phyloP scores from a whole-genome alignment of 2,888 invertebrate species.

The Cantharis lateralis region DNA sequence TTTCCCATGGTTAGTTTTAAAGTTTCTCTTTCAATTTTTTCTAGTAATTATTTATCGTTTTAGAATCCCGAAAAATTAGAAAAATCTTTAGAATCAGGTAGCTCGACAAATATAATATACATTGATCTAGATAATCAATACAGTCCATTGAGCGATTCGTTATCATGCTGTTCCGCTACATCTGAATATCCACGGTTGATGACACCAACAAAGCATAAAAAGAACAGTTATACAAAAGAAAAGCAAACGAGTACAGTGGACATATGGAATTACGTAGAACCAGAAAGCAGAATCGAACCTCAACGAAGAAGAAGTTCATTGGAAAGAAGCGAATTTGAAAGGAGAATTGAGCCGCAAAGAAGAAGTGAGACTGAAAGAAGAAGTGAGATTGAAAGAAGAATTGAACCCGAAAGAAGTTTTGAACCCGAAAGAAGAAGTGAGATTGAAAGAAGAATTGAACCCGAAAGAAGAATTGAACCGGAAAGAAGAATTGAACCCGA shows the following conservation, averaged over 20 bases:
- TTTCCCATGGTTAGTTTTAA: background rate
- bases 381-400: background rate
- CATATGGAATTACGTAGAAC: background rate
- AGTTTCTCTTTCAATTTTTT: background rate
- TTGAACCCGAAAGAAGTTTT: background rate
- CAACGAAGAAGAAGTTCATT: background rate
- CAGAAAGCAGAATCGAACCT: background rate
- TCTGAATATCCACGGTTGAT: background rate
- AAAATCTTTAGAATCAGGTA: background rate
- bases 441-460: background rate
- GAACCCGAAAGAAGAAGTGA: background rate
- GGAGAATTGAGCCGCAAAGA: background rate
- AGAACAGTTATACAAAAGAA: background rate
- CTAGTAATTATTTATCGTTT: background rate
- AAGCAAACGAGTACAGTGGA: background rate
- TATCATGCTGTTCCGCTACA: background rate
- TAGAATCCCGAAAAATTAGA: background rate
- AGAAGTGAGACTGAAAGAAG: background rate
- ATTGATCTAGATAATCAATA: background rate
- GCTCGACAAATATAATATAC: background rate
- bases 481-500: background rate
- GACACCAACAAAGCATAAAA: background rate
- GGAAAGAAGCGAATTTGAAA: background rate
- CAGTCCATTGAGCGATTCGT: background rate
- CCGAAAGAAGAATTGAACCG: background rate